Evolutionary conservation across 2,888 invertebrate species (phyloP), one percentile per base, ranked within the genome.

Genomic region (Parelbella ahira): DNA sequence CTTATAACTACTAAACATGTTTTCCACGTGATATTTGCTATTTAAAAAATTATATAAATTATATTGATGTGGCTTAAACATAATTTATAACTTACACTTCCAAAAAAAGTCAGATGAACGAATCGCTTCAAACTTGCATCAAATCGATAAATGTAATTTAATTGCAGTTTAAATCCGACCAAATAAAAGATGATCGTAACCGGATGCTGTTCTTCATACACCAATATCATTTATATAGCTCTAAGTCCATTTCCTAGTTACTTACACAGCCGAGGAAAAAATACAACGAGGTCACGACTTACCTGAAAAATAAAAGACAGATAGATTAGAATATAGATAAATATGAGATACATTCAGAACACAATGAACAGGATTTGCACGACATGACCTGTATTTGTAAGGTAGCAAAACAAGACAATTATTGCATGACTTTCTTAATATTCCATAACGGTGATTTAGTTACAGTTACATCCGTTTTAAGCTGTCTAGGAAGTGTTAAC

Each of bases 231-330:
- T 43, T 21, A 39, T 36, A 37, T 39, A 45, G 41, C 44, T 18
- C 25, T 19, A 8, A 24, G 43, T 44, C 44, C 45, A 52, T 56
- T 49, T 50, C 51, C 50, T 51, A 46, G 47, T 48, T 39, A 41
- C 41, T 50, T 53, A 61, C 54, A 54, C 13, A 6, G 57, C 38
- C 30, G 47, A 38, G 45, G 45, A 45, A 47, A 48, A 45, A 37
- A 48, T 39, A 43, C 45, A 43, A 34, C n/a, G n/a, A 30, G 47
- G 44, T 32, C 48, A 45, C 33, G 39, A 72, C 69, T 70, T 70
- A 70, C 71, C 69, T 68, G 65, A 30, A 55, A 60, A 56, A 56
- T 50, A 55, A 53, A 58, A 51, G 37, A 45, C 29, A 50, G 19
- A 49, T 39, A 12, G 15, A 44, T 44, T 41, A 23, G 30, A 21